phyloP scores from a whole-genome alignment of 2,888 invertebrate species.

The Hydrotaea diabolus region DNA sequence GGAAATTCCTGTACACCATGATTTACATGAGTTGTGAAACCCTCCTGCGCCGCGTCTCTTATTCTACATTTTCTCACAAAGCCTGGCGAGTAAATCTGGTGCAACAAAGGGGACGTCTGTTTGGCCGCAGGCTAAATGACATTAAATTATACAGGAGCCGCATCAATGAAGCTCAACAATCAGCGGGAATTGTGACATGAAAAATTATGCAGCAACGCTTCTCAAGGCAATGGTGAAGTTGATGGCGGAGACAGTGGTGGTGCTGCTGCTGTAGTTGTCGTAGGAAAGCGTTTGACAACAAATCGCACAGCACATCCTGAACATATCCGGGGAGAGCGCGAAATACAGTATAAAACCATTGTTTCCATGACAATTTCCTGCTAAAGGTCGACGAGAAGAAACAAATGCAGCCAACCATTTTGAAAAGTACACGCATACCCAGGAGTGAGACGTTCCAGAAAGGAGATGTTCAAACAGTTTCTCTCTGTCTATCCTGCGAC shows the following conservation, averaged over 20 bases:
- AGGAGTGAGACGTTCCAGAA: no score
- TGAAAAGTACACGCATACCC: constrained; percentile 7
- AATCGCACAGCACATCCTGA: constrained; percentile 76
- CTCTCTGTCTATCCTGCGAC: constrained; percentile 11
- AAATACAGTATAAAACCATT: constrained; percentile 16
- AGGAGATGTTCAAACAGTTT: constrained; percentile 38
- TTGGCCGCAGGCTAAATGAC: constrained; percentile 77
- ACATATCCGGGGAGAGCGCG: constrained; percentile 73
- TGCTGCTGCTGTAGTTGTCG: constrained; percentile 15
- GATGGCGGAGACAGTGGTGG: constrained; percentile 19
- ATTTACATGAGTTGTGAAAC: constrained; percentile 18
- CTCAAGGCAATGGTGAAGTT: neutral
- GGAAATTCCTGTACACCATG: constrained; percentile 42
- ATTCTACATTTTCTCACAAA: neutral
- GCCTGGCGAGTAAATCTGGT: constrained; percentile 7
- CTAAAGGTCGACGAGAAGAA: constrained; percentile 7
- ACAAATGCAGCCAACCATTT: constrained; percentile 9
- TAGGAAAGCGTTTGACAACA: constrained; percentile 75
- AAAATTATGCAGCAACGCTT: constrained; percentile 24
- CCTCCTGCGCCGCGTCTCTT: constrained; percentile 27
- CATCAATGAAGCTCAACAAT: constrained; percentile 59
- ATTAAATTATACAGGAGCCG: constrained; percentile 75
- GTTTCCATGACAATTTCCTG: constrained; percentile 65
- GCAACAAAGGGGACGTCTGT: constrained; percentile 71
- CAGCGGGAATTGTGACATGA: constrained; percentile 47